Evolutionary conservation across 2,113 vertebrate genomes (phyloP).

Genomic region (Oostethus manadensis): DNA sequence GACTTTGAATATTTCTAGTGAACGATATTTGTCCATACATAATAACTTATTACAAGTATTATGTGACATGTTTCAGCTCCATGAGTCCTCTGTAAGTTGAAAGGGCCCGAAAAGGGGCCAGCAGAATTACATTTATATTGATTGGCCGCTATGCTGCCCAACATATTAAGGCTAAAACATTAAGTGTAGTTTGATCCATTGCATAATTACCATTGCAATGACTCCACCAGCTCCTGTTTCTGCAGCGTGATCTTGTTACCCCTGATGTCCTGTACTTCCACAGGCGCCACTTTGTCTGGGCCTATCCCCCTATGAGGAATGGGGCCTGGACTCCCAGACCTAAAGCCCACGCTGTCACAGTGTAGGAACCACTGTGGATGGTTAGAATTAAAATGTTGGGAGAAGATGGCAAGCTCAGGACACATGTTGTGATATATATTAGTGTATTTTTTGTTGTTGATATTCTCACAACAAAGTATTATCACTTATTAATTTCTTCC

Average conservation of each 20-base stretch:
- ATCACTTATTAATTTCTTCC: too few relatives aligned
- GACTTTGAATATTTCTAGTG: too few relatives aligned
- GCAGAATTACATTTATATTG: slow-evolving; percentile 19
- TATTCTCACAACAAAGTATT: too few relatives aligned
- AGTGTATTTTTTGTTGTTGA: too few relatives aligned
- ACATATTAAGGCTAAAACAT: slow-evolving; percentile 31
- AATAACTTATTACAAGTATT: not conserved
- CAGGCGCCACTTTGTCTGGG: slow-evolving; percentile 38
- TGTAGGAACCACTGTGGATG: slow-evolving; percentile 25
- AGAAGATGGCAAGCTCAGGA: not conserved
- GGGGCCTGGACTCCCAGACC: slow-evolving; percentile 24
- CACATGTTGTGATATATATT: not conserved
- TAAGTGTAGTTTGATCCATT: slow-evolving; percentile 32
- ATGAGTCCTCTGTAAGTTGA: not conserved
- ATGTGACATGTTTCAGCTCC: not conserved
- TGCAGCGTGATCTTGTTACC: slow-evolving; percentile 44
- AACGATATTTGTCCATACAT: not conserved
- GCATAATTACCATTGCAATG: slow-evolving; percentile 40
- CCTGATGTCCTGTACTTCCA: slow-evolving; percentile 47
- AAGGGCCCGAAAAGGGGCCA: not conserved
- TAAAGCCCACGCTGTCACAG: slow-evolving; percentile 21
- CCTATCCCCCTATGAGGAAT: slow-evolving; percentile 41
- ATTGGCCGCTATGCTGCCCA: slow-evolving; percentile 15
- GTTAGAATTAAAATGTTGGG: slow-evolving; percentile 29
- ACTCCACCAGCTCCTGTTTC: slow-evolving; percentile 41